A percentile compares a stretch with the other conserved stretches of the same genome.
Evolutionary conservation across 2,888 invertebrate species (phyloP).

Genomic region (Erebia epiphron): DNA sequence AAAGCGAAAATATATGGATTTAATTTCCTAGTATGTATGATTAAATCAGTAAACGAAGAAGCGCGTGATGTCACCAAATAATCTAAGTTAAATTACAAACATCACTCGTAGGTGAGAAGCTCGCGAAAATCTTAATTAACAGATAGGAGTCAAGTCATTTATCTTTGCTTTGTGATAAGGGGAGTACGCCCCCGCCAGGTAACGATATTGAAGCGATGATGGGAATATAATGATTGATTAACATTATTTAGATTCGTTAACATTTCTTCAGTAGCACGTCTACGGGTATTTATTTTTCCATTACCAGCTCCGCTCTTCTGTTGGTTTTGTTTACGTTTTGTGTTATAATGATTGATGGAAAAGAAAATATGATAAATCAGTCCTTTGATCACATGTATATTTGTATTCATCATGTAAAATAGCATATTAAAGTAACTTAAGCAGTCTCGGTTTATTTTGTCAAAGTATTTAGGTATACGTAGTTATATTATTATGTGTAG

Average conservation of each 20-base stretch:
- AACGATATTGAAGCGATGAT: slow-evolving; percentile 60
- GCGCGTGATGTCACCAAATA: slow-evolving; percentile 56
- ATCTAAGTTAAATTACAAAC: slow-evolving; percentile 73
- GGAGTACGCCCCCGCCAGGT: slow-evolving; percentile 58
- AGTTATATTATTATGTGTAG: too few species aligned
- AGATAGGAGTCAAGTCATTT: slow-evolving; percentile 73
- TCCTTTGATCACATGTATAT: not conserved
- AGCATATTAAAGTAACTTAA: not conserved
- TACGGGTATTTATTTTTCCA: slow-evolving; percentile 33
- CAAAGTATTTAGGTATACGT: too few species aligned
- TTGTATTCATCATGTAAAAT: not conserved
- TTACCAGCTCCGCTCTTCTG: slow-evolving; percentile 21
- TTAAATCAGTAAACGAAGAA: slow-evolving; percentile 40
- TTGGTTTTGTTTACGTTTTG: slow-evolving; percentile 23
- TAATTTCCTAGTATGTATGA: slow-evolving; percentile 3
- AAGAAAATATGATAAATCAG: slow-evolving; percentile 27
- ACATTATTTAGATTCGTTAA: slow-evolving; percentile 48
- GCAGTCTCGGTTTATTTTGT: not conserved
- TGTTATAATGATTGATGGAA: slow-evolving; percentile 31
- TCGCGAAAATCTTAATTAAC: slow-evolving; percentile 82
- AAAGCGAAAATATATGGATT: too few species aligned
- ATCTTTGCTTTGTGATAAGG: slow-evolving; percentile 73
- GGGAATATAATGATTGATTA: slow-evolving; percentile 62
- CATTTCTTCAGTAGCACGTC: slow-evolving; percentile 34
- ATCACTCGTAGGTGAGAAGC: slow-evolving; percentile 74